Percentiles rank a stretch among this genome's conserved stretches.
These are phyloP conservation scores for Sphecodes monilicornis DNA, from an alignment of 2,888 invertebrate genomes.

Conservation along the genomic window DNA sequence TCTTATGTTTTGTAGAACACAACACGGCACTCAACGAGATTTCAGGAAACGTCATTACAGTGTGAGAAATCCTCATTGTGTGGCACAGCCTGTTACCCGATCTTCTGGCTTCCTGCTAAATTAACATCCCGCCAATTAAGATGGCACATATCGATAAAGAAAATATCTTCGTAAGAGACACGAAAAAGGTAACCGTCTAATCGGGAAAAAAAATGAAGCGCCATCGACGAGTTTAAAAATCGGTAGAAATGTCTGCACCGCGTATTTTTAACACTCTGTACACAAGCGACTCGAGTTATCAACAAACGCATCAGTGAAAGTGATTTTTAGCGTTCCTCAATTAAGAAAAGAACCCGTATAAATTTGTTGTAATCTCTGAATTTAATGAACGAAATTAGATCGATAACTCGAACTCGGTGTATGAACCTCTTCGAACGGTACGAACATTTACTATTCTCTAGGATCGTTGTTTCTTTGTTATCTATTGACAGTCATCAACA, in stretches of 20 bases:
- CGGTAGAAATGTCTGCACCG: no score
- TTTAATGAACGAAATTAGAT: background rate
- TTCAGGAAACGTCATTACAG: background rate
- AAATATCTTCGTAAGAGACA: background rate
- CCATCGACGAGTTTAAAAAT: background rate
- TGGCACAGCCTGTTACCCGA: background rate
- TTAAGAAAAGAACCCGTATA: background rate
- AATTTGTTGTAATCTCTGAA: background rate
- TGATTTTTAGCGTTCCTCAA: constrained; percentile 26
- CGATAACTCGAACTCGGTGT: background rate
- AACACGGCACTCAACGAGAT: constrained; percentile 6
- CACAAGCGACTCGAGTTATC: background rate
- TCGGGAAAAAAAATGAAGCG: background rate
- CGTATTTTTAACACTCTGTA: background rate
- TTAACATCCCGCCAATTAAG: constrained; percentile 17
- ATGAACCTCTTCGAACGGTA: background rate
- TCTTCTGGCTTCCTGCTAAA: constrained; percentile 6
- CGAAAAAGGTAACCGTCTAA: background rate
- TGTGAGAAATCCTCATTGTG: background rate
- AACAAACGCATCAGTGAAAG: constrained; percentile 49
- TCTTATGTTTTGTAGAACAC: background rate
- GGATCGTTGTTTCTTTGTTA: background rate
- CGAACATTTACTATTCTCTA: background rate
- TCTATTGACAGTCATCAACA: background rate
- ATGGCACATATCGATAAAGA: constrained; percentile 14